Evolutionary conservation across 1,140 invertebrate species (phyloP).

Genomic region (Spodoptera litura): DNA sequence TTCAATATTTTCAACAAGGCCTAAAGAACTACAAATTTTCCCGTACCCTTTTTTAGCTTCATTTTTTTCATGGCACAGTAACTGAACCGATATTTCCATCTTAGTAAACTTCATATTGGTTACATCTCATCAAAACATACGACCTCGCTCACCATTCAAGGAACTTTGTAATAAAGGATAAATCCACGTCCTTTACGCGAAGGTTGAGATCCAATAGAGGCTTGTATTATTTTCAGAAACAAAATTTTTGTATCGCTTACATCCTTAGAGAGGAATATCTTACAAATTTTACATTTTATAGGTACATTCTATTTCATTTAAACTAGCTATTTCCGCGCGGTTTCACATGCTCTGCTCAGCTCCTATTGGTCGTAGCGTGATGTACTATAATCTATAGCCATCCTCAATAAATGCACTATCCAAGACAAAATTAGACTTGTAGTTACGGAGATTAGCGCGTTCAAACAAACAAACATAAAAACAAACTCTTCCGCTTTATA

Average conservation of each 20-base stretch:
- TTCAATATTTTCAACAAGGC: slow-evolving; percentile 22
- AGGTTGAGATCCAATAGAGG: background rate
- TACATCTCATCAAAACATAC: slow-evolving; percentile 53
- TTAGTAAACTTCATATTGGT: slow-evolving; percentile 39
- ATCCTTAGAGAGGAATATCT: no score
- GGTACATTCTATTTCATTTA: no score
- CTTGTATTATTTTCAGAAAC: background rate
- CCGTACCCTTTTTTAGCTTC: background rate
- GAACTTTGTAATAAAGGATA: slow-evolving; percentile 46
- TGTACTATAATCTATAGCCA: no score
- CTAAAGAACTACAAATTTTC: background rate
- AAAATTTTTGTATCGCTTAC: background rate
- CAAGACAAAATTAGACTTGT: no score
- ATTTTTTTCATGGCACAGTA: slow-evolving; percentile 29
- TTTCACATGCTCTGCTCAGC: no score
- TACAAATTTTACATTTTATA: no score
- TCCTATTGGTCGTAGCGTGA: no score
- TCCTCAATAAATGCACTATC: no score
- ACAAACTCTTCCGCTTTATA: no score
- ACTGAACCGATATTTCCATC: slow-evolving; percentile 31
- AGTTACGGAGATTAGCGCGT: no score
- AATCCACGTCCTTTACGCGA: slow-evolving; percentile 6
- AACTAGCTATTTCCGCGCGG: no score
- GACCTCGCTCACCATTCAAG: slow-evolving; percentile 47
- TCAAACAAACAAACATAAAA: no score